A percentile compares a stretch with the other conserved stretches of the same genome.
Evolutionary conservation across 2,113 vertebrate species (phyloP).

Genomic region (Channa argus): DNA sequence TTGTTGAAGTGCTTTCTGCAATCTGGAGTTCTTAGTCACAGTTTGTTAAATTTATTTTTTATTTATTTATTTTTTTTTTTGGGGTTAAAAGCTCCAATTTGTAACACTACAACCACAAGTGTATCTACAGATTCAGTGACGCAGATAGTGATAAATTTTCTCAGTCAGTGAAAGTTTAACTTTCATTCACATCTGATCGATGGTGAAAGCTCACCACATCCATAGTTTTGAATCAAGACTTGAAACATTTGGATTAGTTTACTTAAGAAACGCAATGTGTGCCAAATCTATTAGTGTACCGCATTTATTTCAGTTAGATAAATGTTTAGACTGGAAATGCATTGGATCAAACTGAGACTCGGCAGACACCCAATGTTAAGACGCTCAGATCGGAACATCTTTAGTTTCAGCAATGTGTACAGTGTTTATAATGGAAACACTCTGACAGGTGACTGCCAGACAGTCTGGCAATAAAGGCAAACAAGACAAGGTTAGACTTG

Average conservation of each 20-base stretch:
- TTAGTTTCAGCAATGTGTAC: not conserved
- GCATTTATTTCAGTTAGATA: not conserved
- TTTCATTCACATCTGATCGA: not conserved
- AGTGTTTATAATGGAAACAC: not conserved
- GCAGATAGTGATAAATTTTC: not conserved
- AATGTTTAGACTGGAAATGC: not conserved
- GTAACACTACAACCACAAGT: too few species aligned
- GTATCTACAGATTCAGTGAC: too few species aligned
- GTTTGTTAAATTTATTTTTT: too few species aligned
- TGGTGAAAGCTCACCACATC: not conserved
- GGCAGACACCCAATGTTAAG: not conserved
- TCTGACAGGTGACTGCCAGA: not conserved
- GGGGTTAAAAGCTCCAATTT: too few species aligned
- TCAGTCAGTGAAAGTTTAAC: not conserved
- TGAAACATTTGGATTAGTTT: not conserved
- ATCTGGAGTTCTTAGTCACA: too few species aligned
- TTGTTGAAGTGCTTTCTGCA: too few species aligned
- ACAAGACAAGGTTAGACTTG: constrained; percentile 13
- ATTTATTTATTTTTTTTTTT: too few species aligned
- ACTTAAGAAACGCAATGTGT: not conserved
- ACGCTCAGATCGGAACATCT: not conserved
- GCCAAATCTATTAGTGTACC: not conserved
- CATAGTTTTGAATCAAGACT: not conserved
- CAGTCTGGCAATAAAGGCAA: constrained; percentile 17
- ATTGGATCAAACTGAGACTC: not conserved